phyloP scores from a whole-genome alignment of 2,113 vertebrate genomes.

The Atrichornis clamosus region DNA sequence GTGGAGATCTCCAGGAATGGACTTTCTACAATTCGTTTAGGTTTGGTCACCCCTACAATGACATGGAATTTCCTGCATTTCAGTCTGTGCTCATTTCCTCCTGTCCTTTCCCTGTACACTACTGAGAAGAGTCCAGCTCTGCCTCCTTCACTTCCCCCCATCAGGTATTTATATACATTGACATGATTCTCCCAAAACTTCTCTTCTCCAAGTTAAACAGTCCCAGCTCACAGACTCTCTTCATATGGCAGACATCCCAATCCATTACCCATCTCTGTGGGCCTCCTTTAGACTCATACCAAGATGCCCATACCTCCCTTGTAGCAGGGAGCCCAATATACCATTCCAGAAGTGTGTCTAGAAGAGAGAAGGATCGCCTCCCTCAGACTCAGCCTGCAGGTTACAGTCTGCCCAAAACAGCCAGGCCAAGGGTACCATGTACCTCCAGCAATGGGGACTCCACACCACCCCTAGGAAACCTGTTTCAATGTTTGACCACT shows the following conservation, averaged over 20 bases:
- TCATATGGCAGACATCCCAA: not conserved
- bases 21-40: not conserved
- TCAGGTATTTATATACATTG: not conserved
- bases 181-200: not conserved
- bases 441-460: not conserved
- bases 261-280: not conserved
- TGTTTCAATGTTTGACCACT: not conserved
- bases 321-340: not conserved
- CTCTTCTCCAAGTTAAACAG: not conserved
- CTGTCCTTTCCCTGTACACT: not conserved
- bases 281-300: not conserved
- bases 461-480: not conserved
- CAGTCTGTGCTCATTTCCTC: not conserved
- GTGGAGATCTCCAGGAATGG: not conserved
- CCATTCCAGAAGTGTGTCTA: not conserved
- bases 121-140: not conserved
- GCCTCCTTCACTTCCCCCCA: not conserved
- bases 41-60: not conserved
- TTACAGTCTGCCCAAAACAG: not conserved
- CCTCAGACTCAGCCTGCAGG: not conserved
- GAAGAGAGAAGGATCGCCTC: not conserved
- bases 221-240: not conserved
- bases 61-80: not conserved
- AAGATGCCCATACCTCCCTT: rapidly evolving
- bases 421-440: not conserved